Base-by-base conservation (phyloP, 2,113 vertebrate species). In the Apteryx owenii region DNA sequence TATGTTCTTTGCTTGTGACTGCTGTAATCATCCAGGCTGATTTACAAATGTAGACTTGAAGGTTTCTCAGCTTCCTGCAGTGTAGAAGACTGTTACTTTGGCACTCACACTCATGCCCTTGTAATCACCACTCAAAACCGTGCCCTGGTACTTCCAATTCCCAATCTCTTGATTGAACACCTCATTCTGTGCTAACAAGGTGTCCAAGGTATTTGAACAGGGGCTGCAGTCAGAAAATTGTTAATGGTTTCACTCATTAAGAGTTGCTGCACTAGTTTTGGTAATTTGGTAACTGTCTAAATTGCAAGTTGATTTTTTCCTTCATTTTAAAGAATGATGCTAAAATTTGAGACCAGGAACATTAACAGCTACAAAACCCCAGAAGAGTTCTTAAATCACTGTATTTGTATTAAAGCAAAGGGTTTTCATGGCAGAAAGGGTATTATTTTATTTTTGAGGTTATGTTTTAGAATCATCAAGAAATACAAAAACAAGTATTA, bases 21-120 rank as follows among this genome's bases (percentile, higher is more conserved):
- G 98, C 98, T 98, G 99, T 99, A 99, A 99, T 99, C 99, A 99
- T 99, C 98, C 98, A 98, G 99, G 98, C 99, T 99, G 99, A 99
- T 99, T 99, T 99, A 99, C 99, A 99, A 99, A 99, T 99, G 99
- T 98, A 99, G 99, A 98, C 99, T 99, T 99, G 99, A 99, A 99
- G 99, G 99, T 99, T 99, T 99, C 98, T 99, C 98, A 99, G 99
- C 99, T 99, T 99, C 99, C 99, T 99, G 99, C 98, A 96, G 99
- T 96, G 99, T 98, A 98, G 98, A 98, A 99, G 98, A 99, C 99
- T 99, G 99, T 99, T 99, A 98, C 98, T 98, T 98, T 98, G 98
- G 98, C 99, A 99, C 98, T 98, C 98, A 96, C 98, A 98, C 98
- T 98, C 98, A 98, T 98, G 98, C 98, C 99, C 98, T 98, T 98